These are phyloP conservation scores for Smittia sp. DNA, from an alignment of 2,888 invertebrate species.

Conservation along the genomic window DNA sequence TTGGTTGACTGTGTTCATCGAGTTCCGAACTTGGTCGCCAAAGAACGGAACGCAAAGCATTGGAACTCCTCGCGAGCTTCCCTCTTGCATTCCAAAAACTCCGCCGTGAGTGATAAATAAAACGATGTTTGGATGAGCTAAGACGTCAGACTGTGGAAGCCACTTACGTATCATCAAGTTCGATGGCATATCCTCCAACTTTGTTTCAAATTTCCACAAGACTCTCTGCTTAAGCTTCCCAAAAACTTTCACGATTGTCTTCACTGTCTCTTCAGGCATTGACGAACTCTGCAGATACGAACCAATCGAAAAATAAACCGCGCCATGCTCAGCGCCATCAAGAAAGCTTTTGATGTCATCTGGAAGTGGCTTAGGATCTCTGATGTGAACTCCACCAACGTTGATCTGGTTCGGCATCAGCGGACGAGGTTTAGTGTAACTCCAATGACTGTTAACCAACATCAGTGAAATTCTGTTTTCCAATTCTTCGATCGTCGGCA, in stretches of 20 bases:
- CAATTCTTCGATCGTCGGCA: slow-evolving; percentile 4
- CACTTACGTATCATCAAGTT: slow-evolving; percentile 62
- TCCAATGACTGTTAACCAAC: slow-evolving; percentile 57
- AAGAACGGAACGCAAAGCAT: slow-evolving; percentile 57
- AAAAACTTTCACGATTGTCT: slow-evolving; percentile 59
- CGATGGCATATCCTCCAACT: slow-evolving; percentile 55
- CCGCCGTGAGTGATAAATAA: slow-evolving; percentile 68
- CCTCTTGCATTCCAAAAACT: slow-evolving; percentile 62
- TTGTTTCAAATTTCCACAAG: slow-evolving; percentile 67
- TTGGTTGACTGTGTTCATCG: slow-evolving; percentile 52
- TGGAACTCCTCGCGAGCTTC: slow-evolving; percentile 61
- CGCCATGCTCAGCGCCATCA: slow-evolving; percentile 57
- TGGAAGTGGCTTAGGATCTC: slow-evolving; percentile 46
- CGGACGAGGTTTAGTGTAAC: slow-evolving; percentile 54
- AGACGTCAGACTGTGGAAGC: slow-evolving; percentile 67
- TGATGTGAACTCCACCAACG: slow-evolving; percentile 52
- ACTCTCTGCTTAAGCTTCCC: slow-evolving; percentile 61
- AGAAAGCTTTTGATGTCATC: slow-evolving; percentile 56
- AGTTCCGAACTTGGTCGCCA: slow-evolving; percentile 57
- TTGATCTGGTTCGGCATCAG: slow-evolving; percentile 50
- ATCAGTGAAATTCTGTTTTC: slow-evolving; percentile 21
- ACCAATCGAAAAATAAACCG: slow-evolving; percentile 61
- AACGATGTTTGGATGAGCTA: slow-evolving; percentile 60
- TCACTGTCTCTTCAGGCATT: slow-evolving; percentile 55
- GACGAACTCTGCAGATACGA: slow-evolving; percentile 58